Evolutionary conservation across 2,888 invertebrate species (phyloP).

Genomic region (Pomacea canaliculata): DNA sequence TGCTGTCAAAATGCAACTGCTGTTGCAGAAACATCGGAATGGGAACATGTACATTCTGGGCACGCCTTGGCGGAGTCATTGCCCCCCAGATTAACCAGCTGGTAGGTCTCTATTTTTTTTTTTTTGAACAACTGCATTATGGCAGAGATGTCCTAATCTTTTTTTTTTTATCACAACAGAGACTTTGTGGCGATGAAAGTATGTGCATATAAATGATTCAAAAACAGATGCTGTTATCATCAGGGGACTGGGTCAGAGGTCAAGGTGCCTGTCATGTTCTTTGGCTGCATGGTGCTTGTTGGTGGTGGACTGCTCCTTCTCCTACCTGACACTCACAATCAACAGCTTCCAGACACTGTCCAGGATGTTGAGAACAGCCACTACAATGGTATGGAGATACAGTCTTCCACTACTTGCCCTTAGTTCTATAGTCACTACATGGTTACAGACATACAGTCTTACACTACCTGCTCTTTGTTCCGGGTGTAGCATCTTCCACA

Average conservation of each 20-base stretch:
- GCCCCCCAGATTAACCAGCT: slow-evolving; percentile 68
- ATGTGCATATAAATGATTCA: too few species aligned
- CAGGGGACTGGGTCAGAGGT: slow-evolving; percentile 21
- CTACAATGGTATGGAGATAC: too few species aligned
- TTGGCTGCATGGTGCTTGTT: slow-evolving; percentile 50
- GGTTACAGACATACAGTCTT: too few species aligned
- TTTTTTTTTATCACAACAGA: background rate
- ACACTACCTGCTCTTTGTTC: too few species aligned
- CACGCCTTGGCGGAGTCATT: slow-evolving; percentile 72
- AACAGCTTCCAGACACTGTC: slow-evolving; percentile 56
- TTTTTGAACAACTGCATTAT: background rate
- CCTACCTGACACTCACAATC: slow-evolving; percentile 54
- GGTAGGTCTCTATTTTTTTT: slow-evolving; percentile 43
- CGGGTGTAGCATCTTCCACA: too few species aligned
- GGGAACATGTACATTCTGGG: slow-evolving; percentile 72
- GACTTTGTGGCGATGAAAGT: background rate
- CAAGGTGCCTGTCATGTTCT: slow-evolving; percentile 48
- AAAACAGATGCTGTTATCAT: too few species aligned
- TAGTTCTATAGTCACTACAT: too few species aligned
- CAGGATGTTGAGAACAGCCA: slow-evolving; percentile 42
- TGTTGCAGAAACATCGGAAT: slow-evolving; percentile 61
- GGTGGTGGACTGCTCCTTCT: slow-evolving; percentile 47
- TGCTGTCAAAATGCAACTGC: background rate
- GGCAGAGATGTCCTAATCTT: too few species aligned
- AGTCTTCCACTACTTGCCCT: too few species aligned